A percentile compares a stretch with the other conserved stretches of the same genome.
phyloP scores from a whole-genome alignment of 1,140 invertebrate genomes.

The Aphidius ervi region DNA sequence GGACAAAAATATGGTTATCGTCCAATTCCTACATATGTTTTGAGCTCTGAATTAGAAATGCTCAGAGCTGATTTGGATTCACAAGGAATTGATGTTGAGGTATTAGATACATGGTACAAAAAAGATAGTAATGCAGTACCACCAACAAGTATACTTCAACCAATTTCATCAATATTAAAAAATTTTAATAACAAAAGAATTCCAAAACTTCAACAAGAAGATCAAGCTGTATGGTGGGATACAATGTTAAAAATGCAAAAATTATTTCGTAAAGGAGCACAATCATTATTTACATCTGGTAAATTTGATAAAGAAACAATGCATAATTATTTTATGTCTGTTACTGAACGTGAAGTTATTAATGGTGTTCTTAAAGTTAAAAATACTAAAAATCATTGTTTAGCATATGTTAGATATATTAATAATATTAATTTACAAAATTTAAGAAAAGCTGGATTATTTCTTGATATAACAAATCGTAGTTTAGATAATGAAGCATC shows the following conservation, averaged over 20 bases:
- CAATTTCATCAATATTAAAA: conserved; percentile 93
- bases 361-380: conserved; percentile 91
- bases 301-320: conserved; percentile 90
- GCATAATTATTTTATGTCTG: conserved; percentile 99
- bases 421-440: conserved; percentile 97
- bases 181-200: conserved; percentile 98
- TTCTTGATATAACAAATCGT: conserved; percentile 90
- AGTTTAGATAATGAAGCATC: conserved; percentile 91
- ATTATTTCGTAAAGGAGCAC: conserved; percentile 85
- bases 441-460: conserved; percentile 87
- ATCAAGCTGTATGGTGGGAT: conserved; percentile 96
- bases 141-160: conserved; percentile 88
- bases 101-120: conserved; percentile 93
- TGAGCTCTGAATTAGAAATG: conserved; percentile 86
- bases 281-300: conserved; percentile 75
- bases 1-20: conserved; percentile 98
- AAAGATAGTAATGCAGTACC: conserved; percentile 94
- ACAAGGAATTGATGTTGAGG: conserved; percentile 75
- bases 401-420: conserved; percentile 94
- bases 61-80: conserved; percentile 76
- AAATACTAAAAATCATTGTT: conserved; percentile 92
- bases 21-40: conserved; percentile 92
- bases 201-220: conserved; percentile 91
- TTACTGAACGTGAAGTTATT: conserved; percentile 96
- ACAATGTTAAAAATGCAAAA: conserved; percentile 94